Conservation (phyloP, 2,113 vertebrate genomes). For the Gulo gulo region DNA sequence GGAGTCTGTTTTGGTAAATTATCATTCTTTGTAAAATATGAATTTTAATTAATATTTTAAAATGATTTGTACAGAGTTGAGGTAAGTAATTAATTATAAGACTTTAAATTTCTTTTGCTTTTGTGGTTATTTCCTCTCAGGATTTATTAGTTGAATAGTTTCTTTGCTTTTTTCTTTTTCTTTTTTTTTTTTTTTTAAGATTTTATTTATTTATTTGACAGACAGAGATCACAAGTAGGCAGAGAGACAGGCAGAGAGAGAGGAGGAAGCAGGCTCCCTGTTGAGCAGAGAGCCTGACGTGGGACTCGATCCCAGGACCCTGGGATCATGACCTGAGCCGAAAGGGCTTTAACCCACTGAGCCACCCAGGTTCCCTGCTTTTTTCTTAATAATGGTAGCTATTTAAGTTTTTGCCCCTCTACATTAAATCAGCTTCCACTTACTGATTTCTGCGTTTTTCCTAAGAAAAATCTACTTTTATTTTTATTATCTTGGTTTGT, state of each 20-base stretch:
- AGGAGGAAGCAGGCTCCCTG: no score
- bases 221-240: no score
- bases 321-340: no score
- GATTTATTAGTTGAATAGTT: neutral
- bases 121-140: neutral
- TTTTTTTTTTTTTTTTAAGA: no score
- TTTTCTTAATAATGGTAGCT: neutral
- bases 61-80: neutral
- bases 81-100: neutral
- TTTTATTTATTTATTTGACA: no score
- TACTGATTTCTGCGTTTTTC: neutral
- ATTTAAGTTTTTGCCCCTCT: neutral
- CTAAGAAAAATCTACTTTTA: neutral
- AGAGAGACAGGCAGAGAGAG: no score
- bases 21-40: neutral
- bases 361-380: no score
- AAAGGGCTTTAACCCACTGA: no score
- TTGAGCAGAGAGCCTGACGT: no score
- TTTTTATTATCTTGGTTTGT: neutral
- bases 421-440: neutral
- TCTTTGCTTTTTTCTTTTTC: neutral
- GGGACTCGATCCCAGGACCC: no score
- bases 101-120: neutral
- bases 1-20: neutral
- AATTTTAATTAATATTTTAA: neutral